phyloP scores from a whole-genome alignment of 2,113 vertebrate species.

The Regulus satrapa region DNA sequence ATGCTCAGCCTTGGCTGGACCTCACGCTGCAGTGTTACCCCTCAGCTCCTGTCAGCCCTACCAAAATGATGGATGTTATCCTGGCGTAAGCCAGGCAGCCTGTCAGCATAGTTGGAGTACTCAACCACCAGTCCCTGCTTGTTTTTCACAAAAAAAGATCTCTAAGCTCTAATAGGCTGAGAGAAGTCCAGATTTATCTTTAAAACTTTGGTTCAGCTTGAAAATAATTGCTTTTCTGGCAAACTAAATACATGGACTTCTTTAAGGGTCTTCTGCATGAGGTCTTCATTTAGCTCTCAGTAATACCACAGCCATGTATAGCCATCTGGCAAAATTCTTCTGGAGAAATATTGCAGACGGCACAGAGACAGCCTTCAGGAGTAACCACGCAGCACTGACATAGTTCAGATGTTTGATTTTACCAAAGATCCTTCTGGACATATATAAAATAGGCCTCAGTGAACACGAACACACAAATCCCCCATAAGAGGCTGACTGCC shows the following conservation, averaged over 20 bases:
- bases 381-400: background rate
- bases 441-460: background rate
- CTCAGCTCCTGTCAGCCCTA: background rate
- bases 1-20: background rate
- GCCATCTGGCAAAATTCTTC: background rate
- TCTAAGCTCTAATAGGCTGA: background rate
- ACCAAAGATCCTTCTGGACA: background rate
- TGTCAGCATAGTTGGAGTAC: background rate
- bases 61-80: background rate
- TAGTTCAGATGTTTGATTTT: background rate
- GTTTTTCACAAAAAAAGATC: background rate
- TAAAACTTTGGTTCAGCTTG: background rate
- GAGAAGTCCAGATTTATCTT: background rate
- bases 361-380: background rate
- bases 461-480: background rate
- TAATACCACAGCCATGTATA: background rate
- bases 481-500: background rate
- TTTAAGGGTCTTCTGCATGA: background rate
- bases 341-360: background rate
- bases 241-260: background rate
- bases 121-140: background rate
- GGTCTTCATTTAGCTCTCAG: background rate
- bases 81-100: background rate
- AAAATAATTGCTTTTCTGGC: background rate
- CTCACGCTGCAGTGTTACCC: accelerated